A percentile compares a stretch with the other conserved stretches of the same genome.
These are phyloP conservation scores for Leptodactylus fallax DNA, from an alignment of 2,797 vertebrate genomes.

Conservation along the genomic window DNA sequence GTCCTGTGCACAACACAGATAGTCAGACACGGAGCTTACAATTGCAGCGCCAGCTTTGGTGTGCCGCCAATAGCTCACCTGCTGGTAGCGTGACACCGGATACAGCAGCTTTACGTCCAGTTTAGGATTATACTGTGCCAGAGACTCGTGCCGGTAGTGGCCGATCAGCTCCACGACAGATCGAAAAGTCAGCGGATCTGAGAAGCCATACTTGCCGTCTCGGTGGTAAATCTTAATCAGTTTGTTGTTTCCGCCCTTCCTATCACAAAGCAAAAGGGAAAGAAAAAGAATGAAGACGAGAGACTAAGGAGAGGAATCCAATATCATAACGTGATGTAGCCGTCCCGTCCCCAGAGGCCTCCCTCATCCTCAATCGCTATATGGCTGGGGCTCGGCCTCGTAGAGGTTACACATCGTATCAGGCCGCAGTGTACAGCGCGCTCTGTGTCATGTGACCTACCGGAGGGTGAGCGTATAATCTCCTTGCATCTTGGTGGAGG, in stretches of 20 bases:
- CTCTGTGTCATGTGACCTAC: no score
- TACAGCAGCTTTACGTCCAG: conserved; percentile 92
- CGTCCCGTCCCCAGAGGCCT: no score
- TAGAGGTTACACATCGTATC: no score
- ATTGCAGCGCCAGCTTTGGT: no score
- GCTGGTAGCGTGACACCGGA: conserved; percentile 86
- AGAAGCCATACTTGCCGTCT: conserved; percentile 94
- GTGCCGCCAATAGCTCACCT: conserved; percentile 70
- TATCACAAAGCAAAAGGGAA: conserved; percentile 69
- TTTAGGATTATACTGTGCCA: conserved; percentile 94
- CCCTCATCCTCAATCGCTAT: no score
- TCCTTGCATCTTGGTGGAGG: conserved; percentile 94
- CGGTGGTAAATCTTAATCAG: conserved; percentile 96
- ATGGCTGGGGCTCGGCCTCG: no score
- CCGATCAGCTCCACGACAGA: conserved; percentile 95
- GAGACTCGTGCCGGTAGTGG: conserved; percentile 91
- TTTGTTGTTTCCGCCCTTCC: conserved; percentile 97
- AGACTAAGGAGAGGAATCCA: not conserved
- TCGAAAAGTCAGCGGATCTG: conserved; percentile 90
- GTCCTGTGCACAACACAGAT: conserved; percentile 79
- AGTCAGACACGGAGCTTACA: no score
- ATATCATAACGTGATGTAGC: no score
- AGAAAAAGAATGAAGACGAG: no score
- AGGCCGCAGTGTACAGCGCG: no score
- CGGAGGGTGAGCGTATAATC: conserved; percentile 94